phyloP scores from a whole-genome alignment of 2,113 vertebrate species.

The Choloepus hoffmanni region DNA sequence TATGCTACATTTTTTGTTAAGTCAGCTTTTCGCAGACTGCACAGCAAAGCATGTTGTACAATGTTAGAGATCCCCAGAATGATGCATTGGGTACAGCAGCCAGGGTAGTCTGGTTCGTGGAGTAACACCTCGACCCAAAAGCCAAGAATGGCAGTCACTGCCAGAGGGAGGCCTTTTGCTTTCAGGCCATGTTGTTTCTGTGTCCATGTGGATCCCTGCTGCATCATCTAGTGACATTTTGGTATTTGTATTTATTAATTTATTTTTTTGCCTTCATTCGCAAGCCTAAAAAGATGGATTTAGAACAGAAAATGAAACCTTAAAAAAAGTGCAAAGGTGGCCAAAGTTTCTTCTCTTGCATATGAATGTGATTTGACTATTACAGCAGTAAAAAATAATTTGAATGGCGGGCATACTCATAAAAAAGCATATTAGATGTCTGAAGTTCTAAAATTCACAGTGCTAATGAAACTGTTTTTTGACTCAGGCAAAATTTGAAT shows the following conservation, averaged over 20 bases:
- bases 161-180: neutral
- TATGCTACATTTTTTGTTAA: neutral
- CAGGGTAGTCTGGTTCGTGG: neutral
- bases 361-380: constrained; percentile 4
- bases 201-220: neutral
- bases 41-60: neutral
- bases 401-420: neutral
- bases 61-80: neutral
- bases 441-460: neutral
- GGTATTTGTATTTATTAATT: neutral
- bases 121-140: neutral
- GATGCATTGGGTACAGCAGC: neutral
- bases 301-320: constrained; percentile 64
- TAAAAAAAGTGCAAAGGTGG: neutral
- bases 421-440: neutral
- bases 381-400: constrained; percentile 11
- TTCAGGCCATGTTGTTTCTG: neutral
- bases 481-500: neutral
- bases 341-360: neutral
- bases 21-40: neutral
- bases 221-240: neutral
- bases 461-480: constrained; percentile 42
- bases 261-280: constrained; percentile 11
- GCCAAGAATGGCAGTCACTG: neutral
- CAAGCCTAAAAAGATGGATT: constrained; percentile 33